Base-by-base conservation (phyloP, 2,888 invertebrate species). In the Glyphotaelius pellucidus region DNA sequence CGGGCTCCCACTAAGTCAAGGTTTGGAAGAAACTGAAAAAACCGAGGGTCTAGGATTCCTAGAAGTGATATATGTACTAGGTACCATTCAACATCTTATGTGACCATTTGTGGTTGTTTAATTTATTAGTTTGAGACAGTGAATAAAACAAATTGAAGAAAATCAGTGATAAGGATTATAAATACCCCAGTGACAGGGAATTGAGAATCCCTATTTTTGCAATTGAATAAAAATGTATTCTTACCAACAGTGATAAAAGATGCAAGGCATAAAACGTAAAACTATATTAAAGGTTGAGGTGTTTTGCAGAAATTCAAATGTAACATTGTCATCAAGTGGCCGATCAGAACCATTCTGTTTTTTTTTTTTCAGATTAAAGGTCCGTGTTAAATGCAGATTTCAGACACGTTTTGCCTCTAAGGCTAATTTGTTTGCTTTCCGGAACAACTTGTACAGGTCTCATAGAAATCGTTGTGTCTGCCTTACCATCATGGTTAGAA, bases 121-220 rank as follows among this genome's bases (percentile, higher is more conserved):
- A 32, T 35, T 83, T 83, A 83, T 83, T 32, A 83, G 30, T 32
- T 31, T 32, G 81, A 83, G 81, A 81, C 31, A 81, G 81, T 81
- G 81, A 81, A 81, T 31, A 31, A 81, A 80, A 52, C 19, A 19
- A 52, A 3, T 67, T 67, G 15, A 25, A 67, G 67, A 25, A 67
- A 67, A 67, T 67, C 67, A n/a, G 67, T 67, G 67, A 67, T 32
- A 32, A 83, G 32, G 32, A 32, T 83, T 83, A 31, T 83, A 83
- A 83, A 31, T 25, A 83, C 81, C 81, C 32, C 30, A 31, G 81
- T 81, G 81, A 14, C 9, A 19, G 12, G 31, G 81, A 5, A 5
- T 67, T 67, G 5, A 19, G 25, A 67, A 25, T 81, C 14, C 31
- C 32, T 15, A 3, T 32, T 25, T 83, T 83, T 15, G 32, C 81